phyloP scores from a whole-genome alignment of 2,888 invertebrate species.

The Galerucella calmariensis region DNA sequence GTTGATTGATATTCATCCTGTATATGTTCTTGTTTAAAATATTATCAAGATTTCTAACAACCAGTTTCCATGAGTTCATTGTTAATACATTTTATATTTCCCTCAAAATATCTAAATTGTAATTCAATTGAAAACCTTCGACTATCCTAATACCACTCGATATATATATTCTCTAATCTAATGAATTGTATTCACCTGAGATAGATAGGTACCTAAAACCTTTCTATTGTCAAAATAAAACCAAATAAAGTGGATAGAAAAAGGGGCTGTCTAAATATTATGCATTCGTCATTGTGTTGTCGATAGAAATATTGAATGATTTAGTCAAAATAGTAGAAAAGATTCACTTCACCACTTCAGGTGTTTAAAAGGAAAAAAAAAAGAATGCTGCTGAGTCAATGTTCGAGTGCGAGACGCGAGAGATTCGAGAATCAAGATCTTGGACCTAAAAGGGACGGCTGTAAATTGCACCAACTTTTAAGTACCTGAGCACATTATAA shows the following conservation, averaged over 20 bases:
- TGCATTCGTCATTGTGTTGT: slow-evolving; percentile 43
- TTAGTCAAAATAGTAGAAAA: slow-evolving; percentile 42
- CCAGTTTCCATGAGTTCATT: too few relatives aligned
- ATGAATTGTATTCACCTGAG: slow-evolving; percentile 25
- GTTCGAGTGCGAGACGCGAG: slow-evolving; percentile 26
- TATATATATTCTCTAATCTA: background rate
- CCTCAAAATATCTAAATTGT: background rate
- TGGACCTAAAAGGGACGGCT: slow-evolving; percentile 11
- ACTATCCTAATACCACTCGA: background rate
- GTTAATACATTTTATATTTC: too few relatives aligned
- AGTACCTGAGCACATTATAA: background rate
- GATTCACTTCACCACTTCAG: slow-evolving; percentile 44
- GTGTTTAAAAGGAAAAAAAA: slow-evolving; percentile 38
- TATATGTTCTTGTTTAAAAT: too few relatives aligned
- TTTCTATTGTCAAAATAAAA: slow-evolving; percentile 27
- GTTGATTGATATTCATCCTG: too few relatives aligned
- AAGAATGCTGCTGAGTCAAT: slow-evolving; percentile 39
- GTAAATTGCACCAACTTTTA: slow-evolving; percentile 29
- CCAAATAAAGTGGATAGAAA: slow-evolving; percentile 24
- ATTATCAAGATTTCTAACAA: too few relatives aligned
- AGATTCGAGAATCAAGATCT: slow-evolving; percentile 30
- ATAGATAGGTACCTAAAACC: slow-evolving; percentile 6
- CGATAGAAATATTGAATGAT: slow-evolving; percentile 40
- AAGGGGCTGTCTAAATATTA: slow-evolving; percentile 10
- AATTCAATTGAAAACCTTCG: background rate